Percentiles rank a stretch among this genome's conserved stretches.
Conservation (phyloP, 2,113 vertebrate species). For the Bambusicola thoracicus region DNA sequence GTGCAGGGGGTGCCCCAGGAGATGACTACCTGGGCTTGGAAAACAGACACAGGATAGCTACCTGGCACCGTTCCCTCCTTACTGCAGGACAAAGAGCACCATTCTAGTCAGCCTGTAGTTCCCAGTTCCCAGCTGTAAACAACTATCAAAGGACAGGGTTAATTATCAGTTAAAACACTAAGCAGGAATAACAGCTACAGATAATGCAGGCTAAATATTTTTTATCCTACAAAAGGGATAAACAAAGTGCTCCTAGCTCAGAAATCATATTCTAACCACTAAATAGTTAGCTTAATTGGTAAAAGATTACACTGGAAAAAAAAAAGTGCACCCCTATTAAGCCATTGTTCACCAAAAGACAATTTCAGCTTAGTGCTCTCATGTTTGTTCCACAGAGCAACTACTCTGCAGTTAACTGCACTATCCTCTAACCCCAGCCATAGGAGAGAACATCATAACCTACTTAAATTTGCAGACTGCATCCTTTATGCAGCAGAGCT, state of each 20-base stretch:
- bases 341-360: not conserved
- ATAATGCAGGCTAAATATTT: conserved; percentile 43
- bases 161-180: not conserved
- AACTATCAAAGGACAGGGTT: conserved; percentile 1
- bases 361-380: not conserved
- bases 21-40: not conserved
- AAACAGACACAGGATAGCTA: not conserved
- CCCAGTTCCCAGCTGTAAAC: not conserved
- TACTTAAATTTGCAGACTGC: conserved; percentile 26
- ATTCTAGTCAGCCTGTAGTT: conserved; percentile 5
- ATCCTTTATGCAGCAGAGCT: conserved; percentile 22
- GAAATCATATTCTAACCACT: conserved; percentile 18
- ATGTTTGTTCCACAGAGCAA: not conserved
- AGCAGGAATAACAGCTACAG: conserved; percentile 26
- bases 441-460: conserved; percentile 34
- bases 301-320: conserved; percentile 27
- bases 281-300: conserved; percentile 30
- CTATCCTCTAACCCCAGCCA: conserved; percentile 17
- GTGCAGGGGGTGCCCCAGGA: not conserved
- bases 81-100: conserved; percentile 17
- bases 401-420: conserved; percentile 5
- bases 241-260: not conserved
- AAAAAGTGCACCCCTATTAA: not conserved
- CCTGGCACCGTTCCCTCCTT: not conserved
- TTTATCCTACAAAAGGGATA: conserved; percentile 41